A percentile compares a stretch with the other conserved stretches of the same genome.
phyloP scores from a whole-genome alignment of 2,113 vertebrate genomes.

The Cisticola juncidis region DNA sequence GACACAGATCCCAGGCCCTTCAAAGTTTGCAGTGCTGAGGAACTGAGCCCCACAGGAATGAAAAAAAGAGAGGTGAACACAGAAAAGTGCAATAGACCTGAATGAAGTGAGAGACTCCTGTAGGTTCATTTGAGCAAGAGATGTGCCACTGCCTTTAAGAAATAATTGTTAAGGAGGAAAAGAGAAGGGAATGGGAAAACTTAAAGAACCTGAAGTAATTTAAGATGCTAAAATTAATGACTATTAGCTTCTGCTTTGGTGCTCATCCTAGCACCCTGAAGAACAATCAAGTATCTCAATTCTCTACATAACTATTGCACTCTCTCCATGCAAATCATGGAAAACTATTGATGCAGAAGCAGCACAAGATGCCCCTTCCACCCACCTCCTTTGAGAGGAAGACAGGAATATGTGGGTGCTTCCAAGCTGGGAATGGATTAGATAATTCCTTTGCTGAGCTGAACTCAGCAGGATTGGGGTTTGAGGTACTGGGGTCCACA shows the following conservation, averaged over 20 bases:
- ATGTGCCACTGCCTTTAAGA: not conserved
- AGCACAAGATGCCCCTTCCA: not conserved
- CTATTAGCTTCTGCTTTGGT: conserved; percentile 22
- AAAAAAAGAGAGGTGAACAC: not conserved
- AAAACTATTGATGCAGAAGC: not conserved
- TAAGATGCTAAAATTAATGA: conserved; percentile 30
- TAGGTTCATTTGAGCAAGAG: not conserved
- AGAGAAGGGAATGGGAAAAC: not conserved
- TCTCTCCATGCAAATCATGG: not conserved
- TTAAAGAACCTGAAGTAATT: conserved; percentile 13
- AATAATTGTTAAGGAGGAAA: not conserved
- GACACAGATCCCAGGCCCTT: not conserved
- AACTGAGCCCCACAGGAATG: not conserved
- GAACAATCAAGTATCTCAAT: conserved; percentile 18
- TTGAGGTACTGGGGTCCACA: not conserved
- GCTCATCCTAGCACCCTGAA: conserved; percentile 4
- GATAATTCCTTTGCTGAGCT: not conserved
- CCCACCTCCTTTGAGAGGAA: not conserved
- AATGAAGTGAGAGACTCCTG: not conserved
- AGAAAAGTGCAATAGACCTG: not conserved
- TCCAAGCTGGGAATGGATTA: not conserved
- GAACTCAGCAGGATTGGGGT: not conserved
- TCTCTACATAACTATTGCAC: not conserved
- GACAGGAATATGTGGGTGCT: not conserved
- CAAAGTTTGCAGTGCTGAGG: not conserved